Evolutionary conservation across 2,797 vertebrate genomes (phyloP).

Genomic region (Sebastes ruberrimus): DNA sequence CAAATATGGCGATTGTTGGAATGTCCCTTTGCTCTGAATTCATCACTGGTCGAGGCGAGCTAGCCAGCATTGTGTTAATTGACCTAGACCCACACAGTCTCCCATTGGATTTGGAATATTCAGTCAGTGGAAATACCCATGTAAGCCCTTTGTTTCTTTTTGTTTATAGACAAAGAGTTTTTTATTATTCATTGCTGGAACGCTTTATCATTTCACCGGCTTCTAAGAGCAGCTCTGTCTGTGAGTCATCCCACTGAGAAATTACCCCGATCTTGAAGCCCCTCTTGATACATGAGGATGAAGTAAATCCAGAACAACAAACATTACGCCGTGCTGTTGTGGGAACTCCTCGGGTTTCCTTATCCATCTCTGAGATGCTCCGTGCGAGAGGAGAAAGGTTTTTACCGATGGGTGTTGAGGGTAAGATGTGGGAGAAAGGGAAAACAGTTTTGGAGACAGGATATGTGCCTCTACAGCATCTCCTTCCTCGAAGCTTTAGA

Average conservation of each 20-base stretch:
- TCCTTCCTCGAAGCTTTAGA: conserved; percentile 79
- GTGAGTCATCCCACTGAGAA: conserved; percentile 60
- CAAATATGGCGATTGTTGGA: conserved; percentile 71
- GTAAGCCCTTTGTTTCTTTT: conserved; percentile 64
- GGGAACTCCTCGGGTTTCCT: conserved; percentile 47
- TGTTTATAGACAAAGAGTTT: conserved; percentile 66
- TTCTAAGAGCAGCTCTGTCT: conserved; percentile 41
- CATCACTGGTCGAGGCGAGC: conserved; percentile 43
- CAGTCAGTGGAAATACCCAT: conserved; percentile 71
- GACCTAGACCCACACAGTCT: conserved; percentile 71
- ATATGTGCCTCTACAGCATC: conserved; percentile 71
- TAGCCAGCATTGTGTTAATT: conserved; percentile 68
- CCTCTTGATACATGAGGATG: conserved; percentile 42
- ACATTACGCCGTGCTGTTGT: conserved; percentile 39
- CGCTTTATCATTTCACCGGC: conserved; percentile 31
- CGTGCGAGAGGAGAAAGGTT: neutral
- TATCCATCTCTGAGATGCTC: conserved; percentile 33
- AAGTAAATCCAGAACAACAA: conserved; percentile 59
- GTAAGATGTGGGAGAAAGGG: conserved; percentile 50
- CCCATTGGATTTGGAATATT: conserved; percentile 58
- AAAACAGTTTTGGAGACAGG: conserved; percentile 72
- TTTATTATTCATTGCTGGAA: conserved; percentile 54
- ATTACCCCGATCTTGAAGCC: conserved; percentile 43
- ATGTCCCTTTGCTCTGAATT: conserved; percentile 62
- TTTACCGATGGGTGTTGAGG: conserved; percentile 16